Percentiles rank a stretch among this genome's conserved stretches.
phyloP scores from a whole-genome alignment of 1,140 invertebrate genomes.

The Panulirus ornatus region DNA sequence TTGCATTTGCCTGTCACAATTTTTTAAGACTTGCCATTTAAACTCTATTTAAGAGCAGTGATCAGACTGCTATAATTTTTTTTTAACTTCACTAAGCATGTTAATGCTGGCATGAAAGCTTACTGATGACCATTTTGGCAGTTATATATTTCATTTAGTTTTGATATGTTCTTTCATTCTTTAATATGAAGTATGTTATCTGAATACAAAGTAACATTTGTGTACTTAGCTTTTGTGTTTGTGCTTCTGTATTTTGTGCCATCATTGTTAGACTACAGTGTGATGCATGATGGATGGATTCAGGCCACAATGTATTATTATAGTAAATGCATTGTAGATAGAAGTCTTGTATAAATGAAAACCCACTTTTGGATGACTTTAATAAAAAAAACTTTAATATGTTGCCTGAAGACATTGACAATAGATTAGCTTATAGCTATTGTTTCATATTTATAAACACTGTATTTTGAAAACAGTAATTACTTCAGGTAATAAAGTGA shows the following conservation, averaged over 20 bases:
- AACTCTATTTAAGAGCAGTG: not conserved
- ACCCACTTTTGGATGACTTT: not conserved
- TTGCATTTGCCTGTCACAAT: no score
- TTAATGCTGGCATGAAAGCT: not conserved
- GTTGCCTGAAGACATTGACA: not conserved
- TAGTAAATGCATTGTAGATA: not conserved
- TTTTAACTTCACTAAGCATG: not conserved
- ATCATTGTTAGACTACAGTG: slow-evolving; percentile 37
- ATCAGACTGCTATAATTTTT: not conserved
- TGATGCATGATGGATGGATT: slow-evolving; percentile 64
- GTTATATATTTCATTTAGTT: not conserved
- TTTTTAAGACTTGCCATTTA: no score
- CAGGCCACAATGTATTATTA: slow-evolving; percentile 26
- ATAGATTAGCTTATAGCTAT: not conserved
- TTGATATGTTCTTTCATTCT: not conserved
- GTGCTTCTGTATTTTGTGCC: slow-evolving; percentile 40
- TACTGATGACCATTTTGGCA: not conserved
- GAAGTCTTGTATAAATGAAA: not conserved
- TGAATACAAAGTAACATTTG: not conserved
- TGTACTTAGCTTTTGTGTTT: slow-evolving; percentile 24
- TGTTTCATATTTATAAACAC: not conserved
- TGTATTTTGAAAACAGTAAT: not conserved
- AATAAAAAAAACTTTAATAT: not conserved
- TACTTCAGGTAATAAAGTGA: not conserved
- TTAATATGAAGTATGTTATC: not conserved